Evolutionary conservation across 2,797 vertebrate genomes (phyloP).

Genomic region (Gymnothorax reevesii): DNA sequence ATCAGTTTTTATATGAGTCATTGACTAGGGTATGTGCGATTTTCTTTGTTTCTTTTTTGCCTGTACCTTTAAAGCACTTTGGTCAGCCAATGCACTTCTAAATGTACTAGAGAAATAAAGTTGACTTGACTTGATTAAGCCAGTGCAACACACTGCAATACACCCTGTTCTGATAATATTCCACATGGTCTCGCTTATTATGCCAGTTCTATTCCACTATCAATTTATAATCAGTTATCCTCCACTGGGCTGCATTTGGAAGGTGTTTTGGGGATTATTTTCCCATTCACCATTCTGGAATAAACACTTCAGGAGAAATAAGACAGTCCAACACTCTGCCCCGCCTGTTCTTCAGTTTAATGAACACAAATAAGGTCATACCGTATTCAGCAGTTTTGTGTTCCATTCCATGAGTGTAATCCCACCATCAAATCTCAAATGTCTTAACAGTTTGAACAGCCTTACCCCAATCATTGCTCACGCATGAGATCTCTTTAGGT

Average conservation of each 20-base stretch:
- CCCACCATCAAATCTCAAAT: neutral
- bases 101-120: too few relatives aligned
- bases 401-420: neutral
- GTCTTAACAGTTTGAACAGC: neutral
- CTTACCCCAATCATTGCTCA: neutral
- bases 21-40: too few relatives aligned
- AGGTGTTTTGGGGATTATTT: neutral
- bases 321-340: neutral
- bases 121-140: neutral
- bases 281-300: neutral
- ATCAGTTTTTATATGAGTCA: too few relatives aligned
- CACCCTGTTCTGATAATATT: neutral
- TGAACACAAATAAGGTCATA: neutral
- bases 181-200: neutral
- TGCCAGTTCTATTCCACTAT: too few relatives aligned
- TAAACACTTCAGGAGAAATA: neutral
- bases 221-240: too few relatives aligned
- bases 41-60: too few relatives aligned
- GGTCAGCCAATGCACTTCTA: too few relatives aligned
- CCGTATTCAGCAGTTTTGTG: neutral
- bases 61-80: too few relatives aligned
- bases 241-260: too few relatives aligned
- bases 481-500: neutral
- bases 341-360: neutral
- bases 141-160: neutral